These are phyloP conservation scores for Anhinga anhinga DNA, from an alignment of 2,113 vertebrate genomes.

Conservation along the genomic window DNA sequence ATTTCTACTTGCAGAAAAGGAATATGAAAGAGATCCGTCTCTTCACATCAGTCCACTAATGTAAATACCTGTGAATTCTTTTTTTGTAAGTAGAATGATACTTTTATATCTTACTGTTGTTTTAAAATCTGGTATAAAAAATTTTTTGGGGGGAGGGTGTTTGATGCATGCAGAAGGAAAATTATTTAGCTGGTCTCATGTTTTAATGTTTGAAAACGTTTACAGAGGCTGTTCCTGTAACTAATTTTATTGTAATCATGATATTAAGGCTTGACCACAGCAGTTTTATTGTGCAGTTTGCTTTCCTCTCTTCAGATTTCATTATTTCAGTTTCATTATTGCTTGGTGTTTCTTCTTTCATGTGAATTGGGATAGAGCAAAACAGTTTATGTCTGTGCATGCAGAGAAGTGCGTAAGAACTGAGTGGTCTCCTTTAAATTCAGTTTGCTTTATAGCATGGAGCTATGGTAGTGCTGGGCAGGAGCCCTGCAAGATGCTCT, in stretches of 20 bases:
- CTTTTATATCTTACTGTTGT: not conserved
- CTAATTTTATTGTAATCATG: not conserved
- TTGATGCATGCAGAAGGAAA: not conserved
- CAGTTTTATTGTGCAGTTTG: not conserved
- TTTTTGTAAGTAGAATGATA: not conserved
- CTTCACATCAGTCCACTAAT: not conserved
- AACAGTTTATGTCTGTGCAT: not conserved
- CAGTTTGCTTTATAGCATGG: not conserved
- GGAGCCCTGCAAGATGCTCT: not conserved
- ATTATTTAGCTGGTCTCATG: not conserved
- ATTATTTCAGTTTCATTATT: not conserved
- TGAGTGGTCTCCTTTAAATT: not conserved
- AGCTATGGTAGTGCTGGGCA: not conserved
- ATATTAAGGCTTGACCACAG: not conserved
- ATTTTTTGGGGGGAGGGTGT: accelerated
- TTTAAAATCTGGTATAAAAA: not conserved
- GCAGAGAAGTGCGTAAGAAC: not conserved
- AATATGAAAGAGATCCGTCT: not conserved
- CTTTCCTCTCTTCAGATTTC: not conserved
- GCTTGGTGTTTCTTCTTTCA: not conserved
- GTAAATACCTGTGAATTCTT: not conserved
- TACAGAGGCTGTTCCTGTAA: not conserved
- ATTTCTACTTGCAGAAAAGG: not conserved
- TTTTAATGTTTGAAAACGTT: not conserved
- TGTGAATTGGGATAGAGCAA: not conserved